phyloP scores from a whole-genome alignment of 2,888 invertebrate genomes.

The Melanostoma scalare region DNA sequence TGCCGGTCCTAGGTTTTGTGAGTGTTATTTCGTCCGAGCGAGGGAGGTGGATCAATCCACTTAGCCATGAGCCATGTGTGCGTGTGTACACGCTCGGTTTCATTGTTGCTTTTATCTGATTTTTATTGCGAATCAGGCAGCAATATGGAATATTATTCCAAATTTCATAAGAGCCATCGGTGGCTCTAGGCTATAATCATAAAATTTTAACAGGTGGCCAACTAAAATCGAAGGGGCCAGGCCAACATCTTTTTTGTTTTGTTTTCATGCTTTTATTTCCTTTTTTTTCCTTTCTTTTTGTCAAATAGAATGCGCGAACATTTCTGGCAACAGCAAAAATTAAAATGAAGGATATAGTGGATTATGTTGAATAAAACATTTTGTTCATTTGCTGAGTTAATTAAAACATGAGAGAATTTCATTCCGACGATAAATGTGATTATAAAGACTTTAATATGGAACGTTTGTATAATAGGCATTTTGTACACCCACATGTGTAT shows the following conservation, averaged over 20 bases:
- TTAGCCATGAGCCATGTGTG: background rate
- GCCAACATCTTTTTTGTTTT: constrained; percentile 36
- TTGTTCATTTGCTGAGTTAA: constrained; percentile 56
- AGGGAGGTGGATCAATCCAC: too few species aligned
- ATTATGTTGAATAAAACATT: constrained; percentile 68
- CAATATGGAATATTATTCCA: constrained; percentile 59
- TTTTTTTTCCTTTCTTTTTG: background rate
- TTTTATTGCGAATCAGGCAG: constrained; percentile 63
- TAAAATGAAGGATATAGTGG: constrained; percentile 26
- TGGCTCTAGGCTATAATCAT: constrained; percentile 41
- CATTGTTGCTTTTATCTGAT: constrained; percentile 60
- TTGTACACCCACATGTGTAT: background rate
- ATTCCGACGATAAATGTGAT: constrained; percentile 61
- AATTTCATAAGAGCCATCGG: constrained; percentile 42
- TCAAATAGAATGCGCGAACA: constrained; percentile 19
- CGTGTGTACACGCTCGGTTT: constrained; percentile 7
- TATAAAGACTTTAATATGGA: constrained; percentile 33
- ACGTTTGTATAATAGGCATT: background rate
- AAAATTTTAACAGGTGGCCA: constrained; percentile 69
- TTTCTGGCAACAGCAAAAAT: constrained; percentile 9
- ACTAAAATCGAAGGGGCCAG: constrained; percentile 52
- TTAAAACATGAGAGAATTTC: constrained; percentile 61
- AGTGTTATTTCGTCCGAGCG: constrained; percentile 5
- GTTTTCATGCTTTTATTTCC: constrained; percentile 17
- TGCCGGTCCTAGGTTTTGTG: constrained; percentile 39